These are phyloP conservation scores for Endomychus coccineus DNA, from an alignment of 2,888 invertebrate species.

Conservation along the genomic window DNA sequence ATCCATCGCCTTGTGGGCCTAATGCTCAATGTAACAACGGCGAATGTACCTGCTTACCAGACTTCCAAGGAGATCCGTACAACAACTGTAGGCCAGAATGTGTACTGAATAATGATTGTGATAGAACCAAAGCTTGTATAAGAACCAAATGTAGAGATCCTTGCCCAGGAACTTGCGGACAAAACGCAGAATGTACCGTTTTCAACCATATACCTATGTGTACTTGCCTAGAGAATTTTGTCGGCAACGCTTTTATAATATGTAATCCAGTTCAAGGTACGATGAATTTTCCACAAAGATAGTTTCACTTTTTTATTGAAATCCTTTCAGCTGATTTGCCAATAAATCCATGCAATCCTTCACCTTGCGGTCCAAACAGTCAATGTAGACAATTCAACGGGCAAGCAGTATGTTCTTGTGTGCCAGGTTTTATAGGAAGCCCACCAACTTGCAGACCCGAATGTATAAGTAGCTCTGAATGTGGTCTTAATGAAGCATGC, in stretches of 20 bases:
- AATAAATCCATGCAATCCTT: conserved; percentile 56
- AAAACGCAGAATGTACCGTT: conserved; percentile 62
- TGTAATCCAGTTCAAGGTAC: conserved; percentile 48
- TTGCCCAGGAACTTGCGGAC: conserved; percentile 64
- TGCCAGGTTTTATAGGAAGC: conserved; percentile 62
- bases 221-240: conserved; percentile 57
- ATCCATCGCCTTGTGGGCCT: conserved; percentile 75
- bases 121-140: conserved; percentile 56
- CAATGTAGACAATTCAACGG: conserved; percentile 66
- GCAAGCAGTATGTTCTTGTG: conserved; percentile 66
- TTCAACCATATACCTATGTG: conserved; percentile 71
- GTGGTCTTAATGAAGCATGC: conserved; percentile 65
- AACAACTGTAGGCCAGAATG: conserved; percentile 67
- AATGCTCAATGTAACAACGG: conserved; percentile 75
- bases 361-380: conserved; percentile 74
- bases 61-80: conserved; percentile 72
- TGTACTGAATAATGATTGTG: conserved; percentile 57
- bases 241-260: conserved; percentile 61
- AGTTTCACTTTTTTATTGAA: not conserved
- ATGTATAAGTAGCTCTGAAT: conserved; percentile 68
- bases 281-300: conserved; percentile 14
- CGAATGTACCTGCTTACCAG: conserved; percentile 67
- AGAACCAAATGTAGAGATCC: conserved; percentile 60
- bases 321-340: conserved; percentile 10
- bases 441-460: conserved; percentile 75